phyloP scores from a whole-genome alignment of 2,797 vertebrate species.

The Coregonus ussuriensis region DNA sequence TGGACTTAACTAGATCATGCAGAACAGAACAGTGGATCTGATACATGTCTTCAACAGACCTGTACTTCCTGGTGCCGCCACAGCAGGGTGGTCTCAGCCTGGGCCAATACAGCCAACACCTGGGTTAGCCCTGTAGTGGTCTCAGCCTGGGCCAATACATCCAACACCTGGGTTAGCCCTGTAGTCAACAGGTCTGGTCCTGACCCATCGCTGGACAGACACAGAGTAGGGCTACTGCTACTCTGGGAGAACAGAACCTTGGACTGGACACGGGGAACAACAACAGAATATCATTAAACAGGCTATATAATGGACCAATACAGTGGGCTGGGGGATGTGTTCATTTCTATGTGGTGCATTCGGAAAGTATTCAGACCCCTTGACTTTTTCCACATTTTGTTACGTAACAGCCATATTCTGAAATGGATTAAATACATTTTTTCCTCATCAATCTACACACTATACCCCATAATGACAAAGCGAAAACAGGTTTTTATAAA shows the following conservation, averaged over 20 bases:
- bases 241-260: slow-evolving; percentile 48
- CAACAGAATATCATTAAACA: neutral
- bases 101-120: slow-evolving; percentile 66
- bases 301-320: no score
- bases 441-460: no score
- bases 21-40: neutral
- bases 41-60: slow-evolving; percentile 50
- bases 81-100: slow-evolving; percentile 68
- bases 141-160: slow-evolving; percentile 41
- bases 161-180: neutral
- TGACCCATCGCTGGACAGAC: slow-evolving; percentile 20
- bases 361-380: no score
- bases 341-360: neutral
- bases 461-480: no score
- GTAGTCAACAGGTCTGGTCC: neutral
- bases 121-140: slow-evolving; percentile 46
- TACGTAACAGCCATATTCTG: no score
- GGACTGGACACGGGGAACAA: slow-evolving; percentile 51
- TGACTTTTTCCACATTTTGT: no score
- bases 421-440: no score
- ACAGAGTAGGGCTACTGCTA: slow-evolving; percentile 4
- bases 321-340: neutral
- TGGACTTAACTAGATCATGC: neutral
- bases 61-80: slow-evolving; percentile 67
- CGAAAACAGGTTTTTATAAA: no score